Base-by-base conservation (phyloP, 2,113 vertebrate genomes). In the Thinocorus orbignyianus region DNA sequence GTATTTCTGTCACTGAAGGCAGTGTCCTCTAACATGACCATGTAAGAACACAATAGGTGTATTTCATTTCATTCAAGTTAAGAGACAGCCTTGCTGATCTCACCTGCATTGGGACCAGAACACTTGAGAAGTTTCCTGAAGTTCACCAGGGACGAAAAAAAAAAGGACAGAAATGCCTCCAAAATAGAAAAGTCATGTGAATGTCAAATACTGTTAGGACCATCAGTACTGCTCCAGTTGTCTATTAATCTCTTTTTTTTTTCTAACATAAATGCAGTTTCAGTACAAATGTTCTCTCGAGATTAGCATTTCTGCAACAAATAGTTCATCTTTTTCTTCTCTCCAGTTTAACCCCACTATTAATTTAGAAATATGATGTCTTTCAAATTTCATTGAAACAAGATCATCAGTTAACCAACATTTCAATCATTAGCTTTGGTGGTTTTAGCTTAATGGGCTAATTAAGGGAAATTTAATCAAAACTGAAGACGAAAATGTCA, bases 391-490 rank as follows among this genome's bases (percentile, higher is more conserved):
- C 81, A 88, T 9, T 79, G 92, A 95, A 97, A 93, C 76, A 90
- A 78, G 78, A 88, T 94, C 86, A 95, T 93, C 80, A 88, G 82
- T 96, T 93, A 95, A 86, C 90, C 66, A 96, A 65, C 92, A 94
- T 61, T 91, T 92, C 82, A 92, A 74, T 95, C 85, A 92, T 92
- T 94, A 97, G 89, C 91, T 95, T 86, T 91, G 80, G 91, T 90
- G 91, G 79, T 72, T 96, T 95, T 82, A 92, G 62, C 72, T 96
- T 95, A 97, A 92, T 91, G 65, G 92, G 35, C 92, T 95, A 96
- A 96, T 94, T 95, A 96, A 90, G 76, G 79, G 76, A 94, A 94
- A 94, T 93, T 69, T 95, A 96, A 96, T 97, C 92, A 95, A 96
- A 97, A 89, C 58, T 90, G 48, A 95, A 82, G 86, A 87, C 72